These are phyloP conservation scores for Ammospiza caudacuta DNA, from an alignment of 2,113 vertebrate genomes.

Conservation along the genomic window DNA sequence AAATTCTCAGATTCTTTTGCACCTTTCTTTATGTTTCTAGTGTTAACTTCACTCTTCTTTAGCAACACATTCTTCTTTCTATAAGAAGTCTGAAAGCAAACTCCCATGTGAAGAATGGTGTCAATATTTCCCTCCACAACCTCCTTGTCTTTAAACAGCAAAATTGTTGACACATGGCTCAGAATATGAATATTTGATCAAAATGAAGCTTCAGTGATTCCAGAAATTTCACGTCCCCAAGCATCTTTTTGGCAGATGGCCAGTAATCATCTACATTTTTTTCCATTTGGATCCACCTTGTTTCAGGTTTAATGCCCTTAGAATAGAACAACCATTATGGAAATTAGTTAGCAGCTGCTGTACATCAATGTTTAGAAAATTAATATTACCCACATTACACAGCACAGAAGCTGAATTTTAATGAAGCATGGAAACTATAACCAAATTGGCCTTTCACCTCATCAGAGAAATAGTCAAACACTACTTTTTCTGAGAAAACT, in stretches of 20 bases:
- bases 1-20: not conserved
- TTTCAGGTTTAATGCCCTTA: constrained; percentile 77
- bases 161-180: constrained; percentile 53
- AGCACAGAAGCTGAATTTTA: constrained; percentile 77
- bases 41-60: not conserved
- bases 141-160: constrained; percentile 31
- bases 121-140: constrained; percentile 28
- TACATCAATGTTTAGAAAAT: constrained; percentile 82
- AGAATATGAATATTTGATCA: constrained; percentile 70
- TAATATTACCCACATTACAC: constrained; percentile 78
- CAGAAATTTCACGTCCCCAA: constrained; percentile 64
- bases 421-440: constrained; percentile 77
- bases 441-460: constrained; percentile 78
- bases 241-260: constrained; percentile 69
- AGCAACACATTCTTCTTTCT: not conserved
- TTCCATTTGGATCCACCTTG: constrained; percentile 69
- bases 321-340: constrained; percentile 75
- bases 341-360: constrained; percentile 81
- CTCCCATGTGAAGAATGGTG: not conserved
- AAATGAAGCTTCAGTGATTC: constrained; percentile 67
- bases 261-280: constrained; percentile 70
- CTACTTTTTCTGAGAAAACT: constrained; percentile 71
- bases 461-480: constrained; percentile 74
- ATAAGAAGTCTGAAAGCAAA: constrained; percentile 28
- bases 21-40: not conserved